Conservation (phyloP, 1,140 invertebrate genomes). For the Hycleus cichorii region DNA sequence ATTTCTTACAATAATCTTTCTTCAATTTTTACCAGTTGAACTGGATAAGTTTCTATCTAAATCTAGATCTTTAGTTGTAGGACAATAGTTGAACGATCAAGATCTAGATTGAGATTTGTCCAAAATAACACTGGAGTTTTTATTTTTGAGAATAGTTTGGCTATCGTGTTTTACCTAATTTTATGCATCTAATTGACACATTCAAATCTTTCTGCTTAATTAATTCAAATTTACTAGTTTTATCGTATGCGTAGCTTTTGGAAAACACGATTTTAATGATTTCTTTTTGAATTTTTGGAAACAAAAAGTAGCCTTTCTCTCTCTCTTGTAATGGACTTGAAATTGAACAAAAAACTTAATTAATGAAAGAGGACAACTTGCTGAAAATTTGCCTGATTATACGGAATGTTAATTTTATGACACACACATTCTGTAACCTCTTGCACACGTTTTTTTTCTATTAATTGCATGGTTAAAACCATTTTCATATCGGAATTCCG, state of each 20-base stretch:
- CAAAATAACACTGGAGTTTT: too few species aligned
- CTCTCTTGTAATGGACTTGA: background rate
- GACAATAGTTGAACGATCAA: too few species aligned
- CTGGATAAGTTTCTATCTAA: too few species aligned
- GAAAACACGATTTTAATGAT: too few species aligned
- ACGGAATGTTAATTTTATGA: constrained; percentile 35
- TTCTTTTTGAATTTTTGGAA: constrained; percentile 3
- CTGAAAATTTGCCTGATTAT: constrained; percentile 30
- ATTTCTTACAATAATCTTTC: constrained; percentile 4
- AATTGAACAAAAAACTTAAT: too few species aligned
- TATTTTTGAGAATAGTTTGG: constrained; percentile 3
- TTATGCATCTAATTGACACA: constrained; percentile 22
- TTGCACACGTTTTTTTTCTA: constrained; percentile 33
- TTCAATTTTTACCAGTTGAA: background rate
- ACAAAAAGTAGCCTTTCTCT: constrained; percentile 2
- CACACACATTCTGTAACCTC: constrained; percentile 39
- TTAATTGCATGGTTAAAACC: background rate
- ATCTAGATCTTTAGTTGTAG: too few species aligned
- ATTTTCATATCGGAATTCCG: background rate
- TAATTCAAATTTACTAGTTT: too few species aligned
- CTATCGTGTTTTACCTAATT: constrained; percentile 21
- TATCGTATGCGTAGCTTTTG: too few species aligned
- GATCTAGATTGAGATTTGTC: too few species aligned
- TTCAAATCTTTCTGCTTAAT: constrained; percentile 17
- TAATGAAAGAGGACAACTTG: background rate